phyloP scores from a whole-genome alignment of 2,888 invertebrate genomes.

The Rhagophthalmus giganteus region DNA sequence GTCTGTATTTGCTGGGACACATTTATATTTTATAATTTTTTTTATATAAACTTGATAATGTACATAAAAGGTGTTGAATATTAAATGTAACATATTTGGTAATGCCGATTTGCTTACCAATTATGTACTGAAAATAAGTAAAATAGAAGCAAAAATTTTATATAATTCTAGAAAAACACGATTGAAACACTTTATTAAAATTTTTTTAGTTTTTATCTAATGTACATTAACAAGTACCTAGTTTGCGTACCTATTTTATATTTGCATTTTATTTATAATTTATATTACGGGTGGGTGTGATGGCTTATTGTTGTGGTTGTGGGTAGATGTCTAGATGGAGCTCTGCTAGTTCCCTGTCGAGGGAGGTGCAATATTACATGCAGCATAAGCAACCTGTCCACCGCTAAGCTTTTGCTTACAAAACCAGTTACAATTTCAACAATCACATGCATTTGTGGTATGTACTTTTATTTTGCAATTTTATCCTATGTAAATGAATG shows the following conservation, averaged over 20 bases:
- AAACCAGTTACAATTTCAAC: constrained; percentile 19
- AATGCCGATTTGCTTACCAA: no score
- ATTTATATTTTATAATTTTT: no score
- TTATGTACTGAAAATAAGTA: no score
- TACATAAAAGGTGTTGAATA: no score
- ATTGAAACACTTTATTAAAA: no score
- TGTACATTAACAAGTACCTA: constrained; percentile 2
- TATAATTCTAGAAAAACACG: no score
- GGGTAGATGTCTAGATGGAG: constrained; percentile 67
- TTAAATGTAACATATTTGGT: no score
- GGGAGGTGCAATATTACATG: constrained; percentile 65
- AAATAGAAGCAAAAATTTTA: no score
- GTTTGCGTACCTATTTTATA: neutral
- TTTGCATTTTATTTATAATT: constrained; percentile 9
- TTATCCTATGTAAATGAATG: constrained; percentile 1
- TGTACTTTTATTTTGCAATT: constrained; percentile 25
- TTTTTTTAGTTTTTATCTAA: neutral
- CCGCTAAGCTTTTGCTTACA: constrained; percentile 40
- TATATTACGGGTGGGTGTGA: constrained; percentile 41
- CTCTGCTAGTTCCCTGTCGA: constrained; percentile 64
- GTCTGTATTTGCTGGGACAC: no score
- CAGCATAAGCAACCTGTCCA: constrained; percentile 56
- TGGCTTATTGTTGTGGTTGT: constrained; percentile 57
- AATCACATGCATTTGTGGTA: constrained; percentile 24
- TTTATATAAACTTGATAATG: no score